These are phyloP conservation scores for Melangyna quadrimaculata DNA, from an alignment of 2,888 invertebrate genomes.

Conservation along the genomic window DNA sequence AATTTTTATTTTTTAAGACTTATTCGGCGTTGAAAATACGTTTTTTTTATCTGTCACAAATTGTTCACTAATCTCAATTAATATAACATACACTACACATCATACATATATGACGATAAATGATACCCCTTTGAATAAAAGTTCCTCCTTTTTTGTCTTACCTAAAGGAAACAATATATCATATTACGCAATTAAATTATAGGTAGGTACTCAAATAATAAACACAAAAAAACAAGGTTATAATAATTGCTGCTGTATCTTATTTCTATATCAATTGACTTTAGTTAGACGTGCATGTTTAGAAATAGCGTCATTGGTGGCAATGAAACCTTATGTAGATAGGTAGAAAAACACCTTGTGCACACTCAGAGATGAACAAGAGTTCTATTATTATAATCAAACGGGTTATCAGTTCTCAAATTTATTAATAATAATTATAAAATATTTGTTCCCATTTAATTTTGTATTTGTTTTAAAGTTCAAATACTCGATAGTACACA, in stretches of 20 bases:
- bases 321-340: background rate
- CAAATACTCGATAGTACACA: too few species aligned
- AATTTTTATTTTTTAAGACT: too few species aligned
- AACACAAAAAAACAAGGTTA: background rate
- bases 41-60: background rate
- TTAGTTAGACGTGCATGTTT: background rate
- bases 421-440: background rate
- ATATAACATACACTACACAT: too few species aligned
- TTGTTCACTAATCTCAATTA: background rate
- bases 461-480: background rate
- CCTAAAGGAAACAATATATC: conserved; percentile 8
- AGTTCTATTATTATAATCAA: background rate
- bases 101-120: background rate
- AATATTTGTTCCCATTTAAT: background rate
- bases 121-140: background rate
- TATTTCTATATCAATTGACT: conserved; percentile 23
- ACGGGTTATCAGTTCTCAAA: background rate
- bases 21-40: too few species aligned
- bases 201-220: background rate
- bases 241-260: background rate
- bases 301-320: background rate
- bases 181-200: conserved; percentile 9
- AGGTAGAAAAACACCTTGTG: background rate
- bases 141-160: background rate
- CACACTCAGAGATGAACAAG: background rate